Evolutionary conservation across 2,797 vertebrate species (phyloP).

Genomic region (Paedocypris micromegethes): DNA sequence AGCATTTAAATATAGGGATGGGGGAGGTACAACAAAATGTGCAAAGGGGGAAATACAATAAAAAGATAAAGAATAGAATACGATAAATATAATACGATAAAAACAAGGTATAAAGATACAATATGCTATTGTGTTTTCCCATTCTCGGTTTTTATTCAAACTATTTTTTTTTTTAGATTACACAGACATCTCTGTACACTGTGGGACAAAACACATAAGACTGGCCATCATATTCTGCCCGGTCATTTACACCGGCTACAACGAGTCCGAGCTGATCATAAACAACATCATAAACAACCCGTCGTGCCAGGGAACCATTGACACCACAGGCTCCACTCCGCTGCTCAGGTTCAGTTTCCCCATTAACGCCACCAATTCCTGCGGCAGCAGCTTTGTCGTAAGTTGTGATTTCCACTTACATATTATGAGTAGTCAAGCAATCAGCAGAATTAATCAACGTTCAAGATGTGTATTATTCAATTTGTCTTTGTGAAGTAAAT

Average conservation of each 20-base stretch:
- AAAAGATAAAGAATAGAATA: too few relatives aligned
- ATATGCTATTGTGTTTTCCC: neutral
- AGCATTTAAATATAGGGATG: too few relatives aligned
- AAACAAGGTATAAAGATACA: too few relatives aligned
- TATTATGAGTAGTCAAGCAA: too few relatives aligned
- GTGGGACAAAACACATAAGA: slow-evolving; percentile 63
- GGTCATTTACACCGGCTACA: slow-evolving; percentile 63
- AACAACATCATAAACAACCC: slow-evolving; percentile 51
- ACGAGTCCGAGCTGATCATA: slow-evolving; percentile 59
- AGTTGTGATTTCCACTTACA: slow-evolving; percentile 24
- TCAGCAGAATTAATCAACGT: too few relatives aligned
- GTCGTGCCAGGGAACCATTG: slow-evolving; percentile 56
- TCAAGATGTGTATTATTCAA: too few relatives aligned
- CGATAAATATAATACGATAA: too few relatives aligned
- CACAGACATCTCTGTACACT: slow-evolving; percentile 64
- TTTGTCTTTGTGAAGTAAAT: too few relatives aligned
- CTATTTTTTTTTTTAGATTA: slow-evolving; percentile 31
- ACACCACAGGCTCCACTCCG: slow-evolving; percentile 49
- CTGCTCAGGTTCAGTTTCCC: slow-evolving; percentile 62
- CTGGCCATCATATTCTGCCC: slow-evolving; percentile 64
- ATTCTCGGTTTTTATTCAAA: neutral
- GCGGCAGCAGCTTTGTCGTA: slow-evolving; percentile 63
- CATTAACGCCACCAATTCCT: slow-evolving; percentile 60
- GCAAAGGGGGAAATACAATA: too few relatives aligned
- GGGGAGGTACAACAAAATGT: too few relatives aligned